phyloP scores from a whole-genome alignment of 2,888 invertebrate species.

The Abrostola tripartita region DNA sequence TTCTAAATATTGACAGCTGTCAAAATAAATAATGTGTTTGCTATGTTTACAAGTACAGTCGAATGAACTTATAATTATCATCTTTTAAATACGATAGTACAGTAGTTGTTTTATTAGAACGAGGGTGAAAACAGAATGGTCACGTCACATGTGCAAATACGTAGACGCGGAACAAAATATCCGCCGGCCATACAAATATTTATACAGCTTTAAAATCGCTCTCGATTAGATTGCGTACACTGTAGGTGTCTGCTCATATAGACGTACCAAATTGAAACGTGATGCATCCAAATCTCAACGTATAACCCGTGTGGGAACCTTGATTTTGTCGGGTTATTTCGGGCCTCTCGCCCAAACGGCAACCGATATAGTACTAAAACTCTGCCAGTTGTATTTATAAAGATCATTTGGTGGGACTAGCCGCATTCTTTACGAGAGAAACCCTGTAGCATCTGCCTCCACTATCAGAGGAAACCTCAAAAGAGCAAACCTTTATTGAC shows the following conservation, averaged over 20 bases:
- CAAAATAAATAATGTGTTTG: no score
- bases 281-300: constrained; percentile 21
- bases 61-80: no score
- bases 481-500: not conserved
- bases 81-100: not conserved
- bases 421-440: constrained; percentile 20
- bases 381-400: constrained; percentile 54
- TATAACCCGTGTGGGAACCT: constrained; percentile 54
- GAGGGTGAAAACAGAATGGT: no score
- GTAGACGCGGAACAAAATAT: constrained; percentile 1
- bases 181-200: not conserved
- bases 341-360: constrained; percentile 48
- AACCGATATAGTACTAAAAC: constrained; percentile 40
- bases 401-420: constrained; percentile 19
- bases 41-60: no score
- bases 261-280: constrained; percentile 22
- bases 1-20: no score
- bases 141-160: not conserved
- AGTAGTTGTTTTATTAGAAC: not conserved
- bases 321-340: constrained; percentile 64
- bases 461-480: not conserved
- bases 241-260: constrained; percentile 4
- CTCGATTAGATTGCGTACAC: not conserved
- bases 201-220: not conserved
- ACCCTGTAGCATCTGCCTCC: not conserved